Evolutionary conservation across 2,888 invertebrate species (phyloP), one percentile per base, ranked within the genome.

Genomic region (Drosophila mulleri): DNA sequence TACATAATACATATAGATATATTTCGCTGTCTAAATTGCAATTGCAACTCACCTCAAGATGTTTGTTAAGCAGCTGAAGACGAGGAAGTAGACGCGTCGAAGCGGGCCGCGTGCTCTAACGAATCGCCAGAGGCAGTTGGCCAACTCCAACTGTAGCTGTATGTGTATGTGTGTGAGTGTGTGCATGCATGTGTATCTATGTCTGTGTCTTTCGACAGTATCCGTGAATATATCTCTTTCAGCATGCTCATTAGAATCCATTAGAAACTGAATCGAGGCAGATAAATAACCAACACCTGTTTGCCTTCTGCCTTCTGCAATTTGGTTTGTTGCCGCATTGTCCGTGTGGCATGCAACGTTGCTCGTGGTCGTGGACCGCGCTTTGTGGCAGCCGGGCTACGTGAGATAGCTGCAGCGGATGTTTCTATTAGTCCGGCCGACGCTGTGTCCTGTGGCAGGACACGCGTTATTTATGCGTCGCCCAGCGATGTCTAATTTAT

Each of bases 191-290:
- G 16, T 16, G 9, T 39, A 12, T 37, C 32, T 50, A 12, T 16
- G 11, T 3, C 53, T 54, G 50, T n/a, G 12, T 14, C 35, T 37
- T 3, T 12, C 39, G 16, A 8, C 47, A 54, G 29, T 16, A 42
- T 20, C 42, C 41, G 48, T n/a, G 35, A 48, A 11, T 18, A 29
- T 32, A n/a, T 20, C 65, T 66, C 64, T 72, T 75, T 59, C 72
- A 53, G 35, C 62, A 45, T 45, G 52, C 67, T 86, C 73, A 86
- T 84, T 80, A 84, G 78, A 87, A 84, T 87, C 84, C 75, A 84
- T 84, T 86, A 81, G 47, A 74, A 72, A 69, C 58, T 37, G 44
- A 18, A 16, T 32, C 16, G 57, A 62, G 52, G 39, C 47, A 63
- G 44, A 73, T 78, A 75, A 80, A 72, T 80, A 82, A 76, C 59